These are phyloP conservation scores for Nemotelus nigrinus DNA, from an alignment of 2,888 invertebrate genomes.

Conservation along the genomic window DNA sequence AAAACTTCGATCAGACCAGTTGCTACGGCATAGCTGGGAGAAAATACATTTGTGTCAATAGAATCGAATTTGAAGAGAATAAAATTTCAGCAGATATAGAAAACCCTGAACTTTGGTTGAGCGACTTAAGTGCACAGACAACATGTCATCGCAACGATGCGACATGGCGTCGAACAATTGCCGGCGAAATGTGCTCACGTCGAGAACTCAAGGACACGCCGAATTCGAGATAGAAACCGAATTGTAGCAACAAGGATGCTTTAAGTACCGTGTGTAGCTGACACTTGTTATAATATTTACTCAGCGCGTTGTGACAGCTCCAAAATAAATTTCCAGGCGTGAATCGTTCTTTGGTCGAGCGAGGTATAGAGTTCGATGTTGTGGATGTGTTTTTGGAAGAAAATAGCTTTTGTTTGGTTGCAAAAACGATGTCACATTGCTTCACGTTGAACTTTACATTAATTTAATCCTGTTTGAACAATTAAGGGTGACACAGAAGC, in stretches of 20 bases:
- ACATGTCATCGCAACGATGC: neutral
- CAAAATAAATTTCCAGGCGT: constrained; percentile 3
- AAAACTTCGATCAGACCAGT: constrained; percentile 83
- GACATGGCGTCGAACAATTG: neutral
- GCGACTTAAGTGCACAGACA: constrained; percentile 4
- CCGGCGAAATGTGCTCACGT: neutral
- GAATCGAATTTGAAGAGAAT: constrained; percentile 30
- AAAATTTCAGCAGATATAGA: constrained; percentile 1
- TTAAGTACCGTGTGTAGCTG: constrained; percentile 66
- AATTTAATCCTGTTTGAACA: too few species aligned
- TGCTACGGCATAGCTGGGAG: constrained; percentile 78
- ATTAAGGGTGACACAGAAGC: too few species aligned
- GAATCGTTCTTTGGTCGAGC: too few species aligned
- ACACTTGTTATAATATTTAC: constrained; percentile 66
- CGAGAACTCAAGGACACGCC: neutral
- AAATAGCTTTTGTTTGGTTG: too few species aligned
- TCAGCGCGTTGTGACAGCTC: constrained; percentile 41
- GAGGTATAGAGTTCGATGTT: neutral
- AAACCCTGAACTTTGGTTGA: neutral
- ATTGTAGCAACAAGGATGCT: constrained; percentile 42
- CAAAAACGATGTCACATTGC: too few species aligned
- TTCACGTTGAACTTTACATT: too few species aligned
- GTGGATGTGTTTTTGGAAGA: neutral
- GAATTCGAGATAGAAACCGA: constrained; percentile 18
- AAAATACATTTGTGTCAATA: constrained; percentile 55